phyloP scores from a whole-genome alignment of 2,113 vertebrate species.

The Platichthys flesus region DNA sequence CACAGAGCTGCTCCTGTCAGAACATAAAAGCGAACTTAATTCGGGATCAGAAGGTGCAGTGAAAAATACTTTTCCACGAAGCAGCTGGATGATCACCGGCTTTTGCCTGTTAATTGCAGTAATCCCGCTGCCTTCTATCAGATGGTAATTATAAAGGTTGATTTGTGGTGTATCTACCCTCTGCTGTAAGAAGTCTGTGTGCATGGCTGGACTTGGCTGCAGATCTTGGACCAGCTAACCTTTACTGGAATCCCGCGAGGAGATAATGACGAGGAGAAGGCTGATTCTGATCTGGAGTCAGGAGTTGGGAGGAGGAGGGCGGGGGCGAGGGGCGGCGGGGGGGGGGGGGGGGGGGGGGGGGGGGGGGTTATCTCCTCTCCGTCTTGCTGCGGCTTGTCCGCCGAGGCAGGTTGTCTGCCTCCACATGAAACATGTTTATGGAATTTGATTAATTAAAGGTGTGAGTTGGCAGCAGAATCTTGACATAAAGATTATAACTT shows the following conservation, averaged over 20 bases:
- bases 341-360: no score
- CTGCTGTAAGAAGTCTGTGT: not conserved
- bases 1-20: slow-evolving; percentile 10
- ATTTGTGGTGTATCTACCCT: slow-evolving; percentile 26
- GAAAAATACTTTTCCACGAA: slow-evolving; percentile 58
- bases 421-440: slow-evolving; percentile 61
- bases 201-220: not conserved
- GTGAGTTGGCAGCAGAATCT: slow-evolving; percentile 41
- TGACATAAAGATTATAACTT: slow-evolving; percentile 67
- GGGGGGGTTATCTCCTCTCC: not conserved
- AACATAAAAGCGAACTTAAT: slow-evolving; percentile 22
- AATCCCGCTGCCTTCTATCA: slow-evolving; percentile 59
- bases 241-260: not conserved
- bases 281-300: slow-evolving; percentile 44
- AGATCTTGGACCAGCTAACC: slow-evolving; percentile 31
- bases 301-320: not conserved
- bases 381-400: slow-evolving; percentile 60
- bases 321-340: no score
- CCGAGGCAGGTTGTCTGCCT: slow-evolving; percentile 16
- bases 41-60: slow-evolving; percentile 21
- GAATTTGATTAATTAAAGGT: slow-evolving; percentile 80
- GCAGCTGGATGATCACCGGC: slow-evolving; percentile 55
- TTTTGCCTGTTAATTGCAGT: slow-evolving; percentile 67
- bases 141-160: slow-evolving; percentile 54
- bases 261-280: not conserved